Percentiles rank a stretch among this genome's conserved stretches.
Conservation (phyloP, 2,113 vertebrate species). For the Hucho hucho region DNA sequence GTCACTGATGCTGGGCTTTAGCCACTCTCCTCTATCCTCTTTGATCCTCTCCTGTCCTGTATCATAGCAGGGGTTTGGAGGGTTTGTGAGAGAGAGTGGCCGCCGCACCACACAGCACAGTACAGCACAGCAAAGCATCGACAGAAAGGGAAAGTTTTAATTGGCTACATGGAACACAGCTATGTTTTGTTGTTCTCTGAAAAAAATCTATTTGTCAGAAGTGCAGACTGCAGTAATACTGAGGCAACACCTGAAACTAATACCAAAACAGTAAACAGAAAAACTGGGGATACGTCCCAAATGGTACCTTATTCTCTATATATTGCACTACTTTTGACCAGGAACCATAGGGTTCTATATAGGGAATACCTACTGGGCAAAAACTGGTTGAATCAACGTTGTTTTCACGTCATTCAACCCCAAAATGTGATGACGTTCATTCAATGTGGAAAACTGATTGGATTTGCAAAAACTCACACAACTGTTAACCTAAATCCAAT, state of each 20-base stretch:
- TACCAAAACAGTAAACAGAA: constrained; percentile 49
- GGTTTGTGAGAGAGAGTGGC: constrained; percentile 12
- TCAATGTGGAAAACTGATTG: too few relatives aligned
- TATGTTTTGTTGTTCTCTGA: constrained; percentile 41
- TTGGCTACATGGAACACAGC: constrained; percentile 56
- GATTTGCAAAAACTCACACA: too few relatives aligned
- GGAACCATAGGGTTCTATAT: background rate
- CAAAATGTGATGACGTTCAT: too few relatives aligned
- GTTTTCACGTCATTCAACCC: too few relatives aligned
- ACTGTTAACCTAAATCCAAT: too few relatives aligned
- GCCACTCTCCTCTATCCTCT: constrained; percentile 32
- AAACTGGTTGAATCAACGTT: too few relatives aligned
- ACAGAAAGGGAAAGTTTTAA: constrained; percentile 65
- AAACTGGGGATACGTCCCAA: background rate
- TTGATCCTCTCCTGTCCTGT: constrained; percentile 37
- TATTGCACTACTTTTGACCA: too few relatives aligned
- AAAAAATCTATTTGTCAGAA: constrained; percentile 58
- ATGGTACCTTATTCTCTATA: too few relatives aligned
- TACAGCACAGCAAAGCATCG: constrained; percentile 21
- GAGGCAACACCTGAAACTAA: constrained; percentile 56
- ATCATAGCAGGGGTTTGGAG: background rate
- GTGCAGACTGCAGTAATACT: constrained; percentile 42
- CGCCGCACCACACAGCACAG: background rate
- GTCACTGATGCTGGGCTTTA: constrained; percentile 1
- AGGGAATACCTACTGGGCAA: too few relatives aligned